Evolutionary conservation across 2,888 invertebrate genomes (phyloP).

Genomic region (Scelioninae gen. 1): DNA sequence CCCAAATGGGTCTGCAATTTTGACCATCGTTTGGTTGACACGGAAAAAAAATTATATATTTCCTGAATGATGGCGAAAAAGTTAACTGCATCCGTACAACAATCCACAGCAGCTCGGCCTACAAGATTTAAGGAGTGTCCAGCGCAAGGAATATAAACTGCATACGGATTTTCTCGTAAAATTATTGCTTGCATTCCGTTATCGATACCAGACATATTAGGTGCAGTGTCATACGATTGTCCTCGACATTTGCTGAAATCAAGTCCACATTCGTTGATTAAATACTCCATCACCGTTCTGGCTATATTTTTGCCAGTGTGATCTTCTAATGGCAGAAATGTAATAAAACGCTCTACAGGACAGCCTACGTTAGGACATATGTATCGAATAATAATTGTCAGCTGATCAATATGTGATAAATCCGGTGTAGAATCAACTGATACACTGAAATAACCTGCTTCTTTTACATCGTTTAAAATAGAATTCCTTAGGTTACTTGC

Average conservation of each 20-base stretch:
- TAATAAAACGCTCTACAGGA: no score
- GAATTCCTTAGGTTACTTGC: not conserved
- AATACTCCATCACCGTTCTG: no score
- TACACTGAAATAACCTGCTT: constrained; percentile 42
- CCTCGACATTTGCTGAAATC: constrained; percentile 32
- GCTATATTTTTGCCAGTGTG: no score
- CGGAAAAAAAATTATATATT: constrained; percentile 33
- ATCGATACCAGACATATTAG: constrained; percentile 30
- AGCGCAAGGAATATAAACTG: constrained; percentile 70
- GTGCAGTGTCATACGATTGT: constrained; percentile 18
- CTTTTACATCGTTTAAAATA: not conserved
- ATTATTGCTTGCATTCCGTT: constrained; percentile 24
- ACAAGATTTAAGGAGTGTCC: constrained; percentile 69
- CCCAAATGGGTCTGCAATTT: not conserved
- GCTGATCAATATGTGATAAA: constrained; percentile 47
- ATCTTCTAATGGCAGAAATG: no score
- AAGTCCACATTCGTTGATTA: constrained; percentile 4
- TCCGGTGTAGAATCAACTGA: constrained; percentile 72
- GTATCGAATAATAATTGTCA: constrained; percentile 2
- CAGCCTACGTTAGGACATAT: no score
- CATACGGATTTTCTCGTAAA: constrained; percentile 28
- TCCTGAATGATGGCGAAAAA: constrained; percentile 43
- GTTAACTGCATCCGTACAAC: constrained; percentile 55
- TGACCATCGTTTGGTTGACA: constrained; percentile 7
- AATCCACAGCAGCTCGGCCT: constrained; percentile 59